Evolutionary conservation across 1,140 invertebrate species (phyloP), one percentile per base, ranked within the genome.

Genomic region (Anoplolepis gracilipes): DNA sequence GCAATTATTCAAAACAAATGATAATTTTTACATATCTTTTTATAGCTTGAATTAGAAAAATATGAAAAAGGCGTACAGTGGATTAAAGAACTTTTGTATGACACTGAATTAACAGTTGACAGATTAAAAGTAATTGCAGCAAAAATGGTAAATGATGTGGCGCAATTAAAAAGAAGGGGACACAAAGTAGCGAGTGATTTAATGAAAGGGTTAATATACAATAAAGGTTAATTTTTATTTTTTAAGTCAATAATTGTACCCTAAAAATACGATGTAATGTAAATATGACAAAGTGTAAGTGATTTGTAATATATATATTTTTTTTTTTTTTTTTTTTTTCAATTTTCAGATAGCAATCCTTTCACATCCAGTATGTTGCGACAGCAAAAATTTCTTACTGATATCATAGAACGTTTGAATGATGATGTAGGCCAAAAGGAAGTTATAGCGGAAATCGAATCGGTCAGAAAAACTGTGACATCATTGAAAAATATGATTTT

Each of bases 91-190:
- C 93, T 98, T 1, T 93, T 99, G 11, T 97, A 97, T 88, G 92
- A 96, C 5, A 96, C 97, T 16, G 95, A 96, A 84, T 96, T 98
- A 76, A 97, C 96, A 6, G 95, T 96, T 28, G 97, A 98, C 57
- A 95, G 98, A 90, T 92, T 98, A 6, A 96, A 97, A 91, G 97
- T 98, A 13, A 96, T 98, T 75, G 96, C 97, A 5, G 96, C 96
- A 70, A 98, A 98, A 93, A 96, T 97, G 91, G 94, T 97, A 49
- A 98, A 98, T 91, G 97, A 98, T 89, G 97, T 98, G 1, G 96
- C 97, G 1, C 95, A 96, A 90, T 92, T 95, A 59, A 98, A 97
- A 92, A 94, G 97, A 65, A 96, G 96, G 67, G 97, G 97, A 25
- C 93, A 95, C 67, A 94, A 94, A 85, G 95, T 98, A 22, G 95